Base-by-base conservation (phyloP, 2,113 vertebrate species). In the Oxyura jamaicensis region DNA sequence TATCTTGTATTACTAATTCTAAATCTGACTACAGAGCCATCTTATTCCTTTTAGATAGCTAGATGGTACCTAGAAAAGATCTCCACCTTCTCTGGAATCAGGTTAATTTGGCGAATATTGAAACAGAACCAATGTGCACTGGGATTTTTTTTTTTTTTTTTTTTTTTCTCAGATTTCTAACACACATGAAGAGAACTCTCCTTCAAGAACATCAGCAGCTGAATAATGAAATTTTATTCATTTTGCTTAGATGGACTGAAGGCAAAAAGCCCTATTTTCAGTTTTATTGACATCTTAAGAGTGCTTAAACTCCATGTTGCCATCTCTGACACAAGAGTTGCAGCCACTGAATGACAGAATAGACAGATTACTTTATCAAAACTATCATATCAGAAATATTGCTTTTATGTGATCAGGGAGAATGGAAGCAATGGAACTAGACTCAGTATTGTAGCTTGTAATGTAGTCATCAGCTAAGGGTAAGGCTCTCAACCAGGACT, bases 21-120 rank as follows among this genome's bases (percentile, higher is more conserved):
- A 86, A 83, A 42, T 86, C 77, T 20, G 13, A 72, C 31, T 88
- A 39, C 63, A 91, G 94, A 96, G 86, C 39, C 58, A 91, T 68
- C 21, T 59, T 63, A 25, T 48, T 88, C 59, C 65, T 86, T 89
- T 18, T 88, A 35, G 46, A 50, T 55, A 53, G 35, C 22, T 82
- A 44, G 31, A 66, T 67, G 35, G 21, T 72, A 73, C 46, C 36
- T 75, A 59, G 33, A 18, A 86, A 86, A 44, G 42, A 67, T 29
- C 25, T 73, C 10, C 17, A 29, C 19, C 4, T 2, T 41, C 4
- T 67, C 39, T 67, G 12, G 7, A 41, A 4, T 25, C 4, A 33
- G 53, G 23, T 46, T 66, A 41, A 33, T 73, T 67, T 88, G 22
- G 8, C 60, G 25, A 73, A 79, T 14, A 46, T 8, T 48, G 14